Base-by-base conservation (phyloP, 2,113 vertebrate genomes). In the Erinaceus europaeus region DNA sequence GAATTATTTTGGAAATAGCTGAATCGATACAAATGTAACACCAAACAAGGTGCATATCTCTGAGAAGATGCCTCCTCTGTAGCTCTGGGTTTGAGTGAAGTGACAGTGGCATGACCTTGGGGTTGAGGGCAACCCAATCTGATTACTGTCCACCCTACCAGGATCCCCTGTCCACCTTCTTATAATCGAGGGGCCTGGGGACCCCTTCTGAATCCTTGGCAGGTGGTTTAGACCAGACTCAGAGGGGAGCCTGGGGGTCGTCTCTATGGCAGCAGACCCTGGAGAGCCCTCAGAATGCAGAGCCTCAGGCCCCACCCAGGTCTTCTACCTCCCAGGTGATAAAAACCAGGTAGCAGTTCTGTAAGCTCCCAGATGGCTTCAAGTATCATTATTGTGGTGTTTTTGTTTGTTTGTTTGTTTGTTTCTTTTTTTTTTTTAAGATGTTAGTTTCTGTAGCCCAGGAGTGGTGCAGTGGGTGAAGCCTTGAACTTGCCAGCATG, bases 1-100 rank as follows among this genome's bases (percentile, higher is more conserved):
- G 85, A 72, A 84, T 89, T 89, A 71, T 90, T 90, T 83, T 9
- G 42, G 64, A 74, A 83, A 76, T 80, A 88, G 82, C 72, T 74
- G 72, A 78, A 84, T 88, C 71, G 55, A 53, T 81, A 81, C 40
- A 73, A 84, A 73, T 67, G 77, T 27, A n/a, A 64, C 44, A 34
- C n/a, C 42, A 81, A 57, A 84, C 71, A 76, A 57, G 13, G 10
- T 38, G 14, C 34, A 53, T 13, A 17, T n/a, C 42, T 71, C 68
- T 36, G 21, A 12, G 15, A 27, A 34, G 61, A 32, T 44, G 32
- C 42, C 75, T 91, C 52, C 18, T 67, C 83, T 69, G 73, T 80
- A 36, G 38, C 71, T 42, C 84, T 69, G 81, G 84, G 55, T 84
- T 64, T 29, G 61, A 57, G 40, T 42, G 46, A 81, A 81, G 69